A percentile compares a stretch with the other conserved stretches of the same genome.
phyloP scores from a whole-genome alignment of 2,888 invertebrate species.

The Lamproptera curius region DNA sequence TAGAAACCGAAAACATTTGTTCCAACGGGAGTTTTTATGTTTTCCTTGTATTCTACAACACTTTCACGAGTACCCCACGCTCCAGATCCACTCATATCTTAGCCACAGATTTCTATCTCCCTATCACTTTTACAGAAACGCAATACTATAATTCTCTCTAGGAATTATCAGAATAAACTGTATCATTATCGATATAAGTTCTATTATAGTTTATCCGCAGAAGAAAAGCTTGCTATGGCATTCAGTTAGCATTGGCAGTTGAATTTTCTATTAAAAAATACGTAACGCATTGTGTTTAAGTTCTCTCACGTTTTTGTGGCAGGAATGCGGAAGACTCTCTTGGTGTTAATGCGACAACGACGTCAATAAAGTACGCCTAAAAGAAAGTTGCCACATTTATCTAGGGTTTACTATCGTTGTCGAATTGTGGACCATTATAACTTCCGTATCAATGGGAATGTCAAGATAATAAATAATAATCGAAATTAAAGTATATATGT shows the following conservation, averaged over 20 bases:
- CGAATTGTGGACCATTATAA: too few relatives aligned
- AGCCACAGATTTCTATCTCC: constrained; percentile 10
- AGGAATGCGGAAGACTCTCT: neutral
- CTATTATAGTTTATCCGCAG: neutral
- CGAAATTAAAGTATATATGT: too few relatives aligned
- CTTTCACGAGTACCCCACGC: constrained; percentile 7
- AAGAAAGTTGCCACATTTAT: too few relatives aligned
- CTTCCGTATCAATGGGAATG: too few relatives aligned
- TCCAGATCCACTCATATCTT: constrained; percentile 5
- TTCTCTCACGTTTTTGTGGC: constrained; percentile 7
- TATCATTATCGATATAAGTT: neutral
- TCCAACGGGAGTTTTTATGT: too few relatives aligned
- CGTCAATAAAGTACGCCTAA: too few relatives aligned
- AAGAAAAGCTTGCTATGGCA: neutral
- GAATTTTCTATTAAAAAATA: constrained; percentile 3
- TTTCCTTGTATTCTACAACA: neutral
- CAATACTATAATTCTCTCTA: neutral
- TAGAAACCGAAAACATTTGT: too few relatives aligned
- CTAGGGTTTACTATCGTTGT: too few relatives aligned
- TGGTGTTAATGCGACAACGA: neutral
- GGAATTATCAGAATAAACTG: neutral
- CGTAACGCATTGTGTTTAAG: constrained; percentile 1
- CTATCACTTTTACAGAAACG: constrained; percentile 10
- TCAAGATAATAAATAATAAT: too few relatives aligned
- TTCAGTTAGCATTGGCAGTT: neutral